Evolutionary conservation across 2,797 vertebrate genomes (phyloP), one percentile per base, ranked within the genome.

Genomic region (Myotis daubentonii): DNA sequence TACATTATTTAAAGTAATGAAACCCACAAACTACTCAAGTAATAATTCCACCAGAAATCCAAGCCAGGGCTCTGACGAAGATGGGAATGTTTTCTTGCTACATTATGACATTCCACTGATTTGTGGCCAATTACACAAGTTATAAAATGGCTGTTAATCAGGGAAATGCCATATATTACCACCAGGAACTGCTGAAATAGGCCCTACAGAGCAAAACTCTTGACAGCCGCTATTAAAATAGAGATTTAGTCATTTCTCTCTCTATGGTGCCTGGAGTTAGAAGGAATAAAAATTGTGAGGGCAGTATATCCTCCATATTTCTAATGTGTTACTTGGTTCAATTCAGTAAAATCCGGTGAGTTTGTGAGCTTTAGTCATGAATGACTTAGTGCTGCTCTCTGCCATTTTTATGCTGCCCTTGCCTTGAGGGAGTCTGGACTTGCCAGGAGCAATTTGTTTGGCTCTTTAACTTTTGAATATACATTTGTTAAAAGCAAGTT

Each of bases 121-220:
- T 98, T 98, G 97, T 98, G 91, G 97, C 96, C 98, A 98, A 98
- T 98, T 98, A 98, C 90, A 88, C 57, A n/a, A 95, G 97, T 98
- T 98, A 97, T 98, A 98, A 98, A 98, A 98, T 1, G 76, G 84
- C 92, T 97, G 94, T 98, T 98, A 98, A 98, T 98, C 98, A 98
- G 4, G 2, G 89, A 97, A 98, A 97, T 97, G 94, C 92, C 97
- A 98, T 98, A 97, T 96, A 97, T 97, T 97, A 94, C 95, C 70
- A 96, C 71, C 23, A 85, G 97, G 97, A 98, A 87, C 95, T 97
- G 96, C 98, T 98, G 98, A 98, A 98, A 98, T 93, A 96, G 97
- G 95, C 97, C 97, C 98, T 97, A 97, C 97, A 97, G 98, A 97
- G 98, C 97, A 98, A 97, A 98, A 97, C 90, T 96, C 97, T 94